A percentile compares a stretch with the other conserved stretches of the same genome.
phyloP scores from a whole-genome alignment of 2,113 vertebrate species.

The Puntigrus tetrazona region DNA sequence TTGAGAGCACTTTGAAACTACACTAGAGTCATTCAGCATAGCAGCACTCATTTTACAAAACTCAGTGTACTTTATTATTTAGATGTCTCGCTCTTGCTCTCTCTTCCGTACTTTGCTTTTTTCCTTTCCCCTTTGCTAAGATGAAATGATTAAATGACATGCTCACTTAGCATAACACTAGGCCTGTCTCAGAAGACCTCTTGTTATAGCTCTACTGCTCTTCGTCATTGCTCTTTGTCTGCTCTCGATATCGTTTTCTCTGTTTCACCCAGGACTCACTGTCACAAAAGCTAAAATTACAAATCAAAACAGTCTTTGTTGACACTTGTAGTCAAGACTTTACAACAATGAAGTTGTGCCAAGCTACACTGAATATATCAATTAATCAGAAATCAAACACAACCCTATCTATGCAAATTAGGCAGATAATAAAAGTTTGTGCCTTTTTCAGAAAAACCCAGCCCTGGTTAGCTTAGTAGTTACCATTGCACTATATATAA shows the following conservation, averaged over 20 bases:
- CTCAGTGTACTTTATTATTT: not conserved
- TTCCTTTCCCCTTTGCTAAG: not conserved
- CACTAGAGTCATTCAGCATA: conserved; percentile 21
- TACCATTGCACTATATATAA: no score
- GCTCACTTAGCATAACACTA: conserved; percentile 59
- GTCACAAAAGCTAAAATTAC: not conserved
- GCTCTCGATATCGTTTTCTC: not conserved
- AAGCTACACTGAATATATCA: no score
- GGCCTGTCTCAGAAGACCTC: conserved; percentile 51
- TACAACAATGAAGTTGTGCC: no score
- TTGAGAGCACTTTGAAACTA: conserved; percentile 24
- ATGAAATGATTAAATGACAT: conserved; percentile 64
- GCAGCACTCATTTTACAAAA: conserved; percentile 13
- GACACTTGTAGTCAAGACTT: not conserved
- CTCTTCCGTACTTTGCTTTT: not conserved
- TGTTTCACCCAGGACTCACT: not conserved
- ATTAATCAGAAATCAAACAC: no score
- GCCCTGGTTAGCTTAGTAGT: no score
- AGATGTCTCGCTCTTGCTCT: not conserved
- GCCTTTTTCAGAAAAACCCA: no score
- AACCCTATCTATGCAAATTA: no score
- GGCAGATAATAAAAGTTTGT: no score
- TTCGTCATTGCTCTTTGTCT: not conserved
- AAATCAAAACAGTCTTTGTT: no score
- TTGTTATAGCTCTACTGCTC: not conserved